These are phyloP conservation scores for Melanotaenia pygmaea DNA, from an alignment of 2,797 vertebrate genomes.

Conservation along the genomic window DNA sequence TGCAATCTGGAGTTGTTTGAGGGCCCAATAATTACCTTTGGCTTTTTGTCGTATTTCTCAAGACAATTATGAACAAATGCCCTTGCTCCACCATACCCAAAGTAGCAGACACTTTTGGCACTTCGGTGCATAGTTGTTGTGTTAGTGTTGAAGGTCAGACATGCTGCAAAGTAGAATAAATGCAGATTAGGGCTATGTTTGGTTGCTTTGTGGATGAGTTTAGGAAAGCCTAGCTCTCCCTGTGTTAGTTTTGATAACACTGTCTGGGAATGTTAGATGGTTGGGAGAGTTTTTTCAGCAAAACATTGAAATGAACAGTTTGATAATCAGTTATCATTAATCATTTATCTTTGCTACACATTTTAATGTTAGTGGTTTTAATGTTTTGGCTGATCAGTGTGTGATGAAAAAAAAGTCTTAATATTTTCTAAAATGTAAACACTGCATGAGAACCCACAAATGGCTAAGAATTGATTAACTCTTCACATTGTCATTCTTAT, in stretches of 20 bases:
- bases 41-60: neutral
- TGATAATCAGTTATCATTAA: no score
- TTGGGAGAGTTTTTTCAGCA: no score
- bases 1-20: neutral
- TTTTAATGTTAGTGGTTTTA: neutral
- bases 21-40: neutral
- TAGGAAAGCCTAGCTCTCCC: neutral
- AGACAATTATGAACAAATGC: neutral
- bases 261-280: no score
- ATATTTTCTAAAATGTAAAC: neutral
- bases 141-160: neutral
- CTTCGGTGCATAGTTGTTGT: no score
- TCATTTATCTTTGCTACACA: no score
- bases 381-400: neutral
- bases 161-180: neutral
- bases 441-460: neutral
- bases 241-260: no score
- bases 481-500: neutral
- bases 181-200: neutral
- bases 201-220: neutral
- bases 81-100: neutral
- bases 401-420: neutral
- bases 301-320: no score
- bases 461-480: constrained; percentile 21
- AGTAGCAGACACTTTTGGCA: neutral